phyloP scores from a whole-genome alignment of 2,888 invertebrate species.

The Aporophyla lueneburgensis region DNA sequence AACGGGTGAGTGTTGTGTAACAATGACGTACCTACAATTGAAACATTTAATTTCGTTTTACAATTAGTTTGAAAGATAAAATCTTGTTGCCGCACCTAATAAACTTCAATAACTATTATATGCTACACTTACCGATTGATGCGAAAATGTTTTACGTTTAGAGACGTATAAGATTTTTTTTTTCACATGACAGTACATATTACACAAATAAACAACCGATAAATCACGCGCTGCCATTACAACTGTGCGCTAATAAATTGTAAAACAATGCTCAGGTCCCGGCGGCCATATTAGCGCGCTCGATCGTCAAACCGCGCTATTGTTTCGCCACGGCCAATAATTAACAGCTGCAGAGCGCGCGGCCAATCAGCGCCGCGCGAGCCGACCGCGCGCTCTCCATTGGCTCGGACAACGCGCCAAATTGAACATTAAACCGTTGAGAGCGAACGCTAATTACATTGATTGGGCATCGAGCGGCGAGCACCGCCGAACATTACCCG shows the following conservation, averaged over 20 bases:
- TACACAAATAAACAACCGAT: conserved; percentile 68
- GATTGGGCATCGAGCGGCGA: conserved; percentile 76
- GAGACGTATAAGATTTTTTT: neutral
- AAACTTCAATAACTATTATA: neutral
- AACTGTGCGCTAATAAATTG: conserved; percentile 77
- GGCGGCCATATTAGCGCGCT: conserved; percentile 80
- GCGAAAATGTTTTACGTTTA: neutral
- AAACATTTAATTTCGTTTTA: no score
- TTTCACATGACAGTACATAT: conserved; percentile 27
- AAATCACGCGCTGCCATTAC: conserved; percentile 77
- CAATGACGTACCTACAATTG: neutral
- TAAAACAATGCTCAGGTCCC: conserved; percentile 75
- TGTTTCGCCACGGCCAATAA: conserved; percentile 84
- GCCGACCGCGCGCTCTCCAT: conserved; percentile 74
- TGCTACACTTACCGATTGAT: conserved; percentile 21
- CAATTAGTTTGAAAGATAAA: no score
- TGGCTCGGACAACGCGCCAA: conserved; percentile 75
- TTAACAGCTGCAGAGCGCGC: conserved; percentile 73
- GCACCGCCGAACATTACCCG: conserved; percentile 41
- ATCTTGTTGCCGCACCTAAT: neutral
- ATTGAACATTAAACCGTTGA: conserved; percentile 75
- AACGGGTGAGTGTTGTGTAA: neutral
- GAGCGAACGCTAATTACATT: conserved; percentile 79
- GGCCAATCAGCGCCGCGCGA: conserved; percentile 80
- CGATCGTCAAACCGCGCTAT: conserved; percentile 74